A percentile compares a stretch with the other conserved stretches of the same genome.
Conservation (phyloP, 2,113 vertebrate species). For the Toxotes jaculatrix region DNA sequence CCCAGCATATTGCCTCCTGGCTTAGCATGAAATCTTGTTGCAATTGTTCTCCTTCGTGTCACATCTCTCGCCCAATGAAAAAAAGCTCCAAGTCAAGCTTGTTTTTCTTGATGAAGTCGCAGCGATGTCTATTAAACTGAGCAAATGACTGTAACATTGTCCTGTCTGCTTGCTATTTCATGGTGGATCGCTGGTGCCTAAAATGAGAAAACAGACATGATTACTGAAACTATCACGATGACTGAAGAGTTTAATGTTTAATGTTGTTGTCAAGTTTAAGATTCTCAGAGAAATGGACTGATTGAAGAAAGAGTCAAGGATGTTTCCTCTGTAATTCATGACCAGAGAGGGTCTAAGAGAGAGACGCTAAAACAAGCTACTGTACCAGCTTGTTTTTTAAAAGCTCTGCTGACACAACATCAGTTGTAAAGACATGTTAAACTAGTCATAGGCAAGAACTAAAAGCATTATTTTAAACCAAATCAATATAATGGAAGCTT, state of each 20-base stretch:
- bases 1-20: conserved; percentile 12
- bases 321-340: background rate
- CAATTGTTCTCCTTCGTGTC: background rate
- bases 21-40: background rate
- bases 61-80: background rate
- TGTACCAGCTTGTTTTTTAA: background rate
- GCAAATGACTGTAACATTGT: background rate
- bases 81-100: background rate
- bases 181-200: background rate
- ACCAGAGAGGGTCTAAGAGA: background rate
- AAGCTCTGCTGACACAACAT: background rate
- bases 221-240: background rate
- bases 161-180: background rate
- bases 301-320: background rate
- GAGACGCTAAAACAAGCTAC: conserved; percentile 4
- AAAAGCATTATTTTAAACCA: background rate
- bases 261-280: background rate
- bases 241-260: conserved; percentile 1
- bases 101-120: background rate
- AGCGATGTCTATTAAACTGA: background rate
- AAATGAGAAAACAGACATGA: background rate
- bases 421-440: background rate
- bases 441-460: background rate
- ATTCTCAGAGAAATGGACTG: background rate
- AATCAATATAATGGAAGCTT: background rate